Base-by-base conservation (phyloP, 2,797 vertebrate species). In the Cottoperca gobio region DNA sequence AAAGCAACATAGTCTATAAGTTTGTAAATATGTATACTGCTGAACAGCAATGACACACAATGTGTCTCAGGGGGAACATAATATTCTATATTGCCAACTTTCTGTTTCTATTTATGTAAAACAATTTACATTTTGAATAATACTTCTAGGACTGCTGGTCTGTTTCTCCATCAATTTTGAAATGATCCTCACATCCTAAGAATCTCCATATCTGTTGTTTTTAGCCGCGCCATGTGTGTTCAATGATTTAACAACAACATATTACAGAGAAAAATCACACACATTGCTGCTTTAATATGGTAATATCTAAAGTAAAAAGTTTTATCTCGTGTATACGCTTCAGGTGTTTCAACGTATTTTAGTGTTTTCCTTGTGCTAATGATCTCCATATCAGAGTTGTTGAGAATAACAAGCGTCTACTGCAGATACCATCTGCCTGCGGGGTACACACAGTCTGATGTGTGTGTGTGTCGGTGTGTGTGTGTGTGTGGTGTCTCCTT, bases 311-410 rank as follows among this genome's bases (percentile, higher is more conserved):
- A 73, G 68, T 81, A 59, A 75, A 86, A 87, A 86, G 85, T 88
- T 90, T 82, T 77, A 79, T 85, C 73, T 84, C 0, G 17, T 71
- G 70, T 52, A 21, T 74, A 54, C 16, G 84, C 89, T 93, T 85
- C 82, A 87, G 90, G 87, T 86, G 82, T 62, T 89, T 82, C 24
- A 43, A 53, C 5, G 50, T 86, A 79, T 84, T 87, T 86, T 52
- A 70, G 75, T 88, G 80, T 83, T 90, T 88, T 88, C 82, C 78
- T 83, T 81, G 73, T 86, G 84, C 84, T 91, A 89, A 91, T 90
- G 90, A 93, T 92, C 86, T 91, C 86, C 80, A 87, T 86, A 91
- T 91, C 84, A 90, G 84, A 92, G 88, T 80, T 83, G 81, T 84
- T 83, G 83, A 86, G 78, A 91, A 91, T 89, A 91, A 91, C 90